Base-by-base conservation (phyloP, 2,113 vertebrate genomes). In the Chitala chitala region DNA sequence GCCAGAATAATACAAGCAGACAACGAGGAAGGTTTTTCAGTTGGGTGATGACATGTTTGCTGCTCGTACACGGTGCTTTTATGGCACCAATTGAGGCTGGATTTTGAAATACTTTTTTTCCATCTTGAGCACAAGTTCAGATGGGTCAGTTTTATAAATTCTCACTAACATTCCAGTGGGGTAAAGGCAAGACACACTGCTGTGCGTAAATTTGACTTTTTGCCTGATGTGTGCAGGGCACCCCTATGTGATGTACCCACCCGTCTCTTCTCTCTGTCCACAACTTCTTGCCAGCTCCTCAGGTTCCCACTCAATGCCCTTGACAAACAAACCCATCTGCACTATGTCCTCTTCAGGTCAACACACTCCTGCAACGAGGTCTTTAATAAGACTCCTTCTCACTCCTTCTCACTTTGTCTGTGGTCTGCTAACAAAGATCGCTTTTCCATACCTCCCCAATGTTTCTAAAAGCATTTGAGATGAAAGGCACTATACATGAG, bases 281-380 rank as follows among this genome's bases (percentile, higher is more conserved):
- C 38, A 38, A 63, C n/a, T 38, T 36, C 59, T 33, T 38, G n/a
- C n/a, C 59, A 33, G 9, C 59, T 63, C 38, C 59, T 63, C 59
- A 20, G 59, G 59, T 63, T 38, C n/a, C 59, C 59, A 63, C 31
- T 63, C 38, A 63, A 7, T 33, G 38, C 31, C 59, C 7, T 36
- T 63, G 59, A 63, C 59, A 63, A 63, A 63, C 38, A 63, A 31
- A 33, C 17, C 36, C 38, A 33, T 63, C 59, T 63, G 59, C 59
- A 29, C n/a, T n/a, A n/a, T n/a, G n/a, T 63, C 31, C 31, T 63
- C 59, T 63, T 33, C n/a, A 63, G 38, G 33, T 63, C 33, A 63
- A n/a, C n/a, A 20, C n/a, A 36, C 38, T 63, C 33, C n/a, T 38
- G 59, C 59, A 29, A 63, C 59, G n/a, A 10, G 29, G 17, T 8